Evolutionary conservation across 2,888 invertebrate genomes (phyloP).

Genomic region (Prostheceraeus crozeri): DNA sequence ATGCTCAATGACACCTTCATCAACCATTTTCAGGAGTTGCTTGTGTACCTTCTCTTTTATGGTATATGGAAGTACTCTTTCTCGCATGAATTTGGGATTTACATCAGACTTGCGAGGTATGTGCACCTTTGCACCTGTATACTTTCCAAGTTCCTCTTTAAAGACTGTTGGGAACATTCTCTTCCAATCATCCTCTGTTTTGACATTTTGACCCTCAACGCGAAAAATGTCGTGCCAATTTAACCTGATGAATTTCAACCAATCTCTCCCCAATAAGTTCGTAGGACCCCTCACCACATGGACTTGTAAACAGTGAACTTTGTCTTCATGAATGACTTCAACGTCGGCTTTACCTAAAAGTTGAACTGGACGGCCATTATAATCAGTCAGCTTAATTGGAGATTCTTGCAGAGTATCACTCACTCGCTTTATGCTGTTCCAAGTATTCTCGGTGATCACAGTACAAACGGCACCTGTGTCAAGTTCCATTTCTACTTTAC

Average conservation of each 20-base stretch:
- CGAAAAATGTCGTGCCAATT: slow-evolving; percentile 10
- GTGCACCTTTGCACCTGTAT: slow-evolving; percentile 11
- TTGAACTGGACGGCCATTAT: background rate
- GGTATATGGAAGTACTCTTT: slow-evolving; percentile 8
- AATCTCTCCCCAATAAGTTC: slow-evolving; percentile 16
- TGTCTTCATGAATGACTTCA: slow-evolving; percentile 1
- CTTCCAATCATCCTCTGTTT: background rate
- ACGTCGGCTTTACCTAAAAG: background rate
- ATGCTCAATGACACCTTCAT: slow-evolving; percentile 8
- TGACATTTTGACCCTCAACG: slow-evolving; percentile 1
- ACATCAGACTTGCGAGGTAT: background rate
- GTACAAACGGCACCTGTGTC: slow-evolving; percentile 18
- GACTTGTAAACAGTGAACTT: background rate
- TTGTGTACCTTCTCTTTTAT: slow-evolving; percentile 10
- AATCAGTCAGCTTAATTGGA: background rate
- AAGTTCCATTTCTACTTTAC: slow-evolving; percentile 26
- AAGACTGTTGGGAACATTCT: no score
- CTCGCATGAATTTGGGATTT: slow-evolving; percentile 5
- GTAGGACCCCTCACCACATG: slow-evolving; percentile 4
- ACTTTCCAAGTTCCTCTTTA: slow-evolving; percentile 12
- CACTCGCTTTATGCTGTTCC: background rate
- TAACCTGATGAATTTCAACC: slow-evolving; percentile 9
- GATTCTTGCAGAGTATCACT: background rate
- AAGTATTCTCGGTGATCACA: slow-evolving; percentile 9
- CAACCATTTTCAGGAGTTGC: slow-evolving; percentile 1